A percentile compares a stretch with the other conserved stretches of the same genome.
phyloP scores from a whole-genome alignment of 2,888 invertebrate genomes.

The Macrophya alboannulata region DNA sequence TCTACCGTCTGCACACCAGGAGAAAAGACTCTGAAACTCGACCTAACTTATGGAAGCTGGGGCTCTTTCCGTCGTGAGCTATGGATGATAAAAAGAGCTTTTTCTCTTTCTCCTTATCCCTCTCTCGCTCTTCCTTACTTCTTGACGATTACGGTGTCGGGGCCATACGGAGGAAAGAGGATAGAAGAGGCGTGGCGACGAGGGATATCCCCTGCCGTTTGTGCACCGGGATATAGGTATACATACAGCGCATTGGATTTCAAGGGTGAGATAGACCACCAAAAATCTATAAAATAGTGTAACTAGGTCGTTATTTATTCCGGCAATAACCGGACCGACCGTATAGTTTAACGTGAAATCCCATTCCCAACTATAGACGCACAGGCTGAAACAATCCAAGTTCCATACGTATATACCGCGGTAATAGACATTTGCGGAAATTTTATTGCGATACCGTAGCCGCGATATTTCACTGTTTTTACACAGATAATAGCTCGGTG shows the following conservation, averaged over 20 bases:
- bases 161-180: conserved; percentile 7
- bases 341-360: neutral
- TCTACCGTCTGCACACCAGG: conserved; percentile 54
- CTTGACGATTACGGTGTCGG: conserved; percentile 20
- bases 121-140: conserved; percentile 44
- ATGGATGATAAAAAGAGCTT: conserved; percentile 52
- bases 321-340: conserved; percentile 56
- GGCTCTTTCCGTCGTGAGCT: conserved; percentile 58
- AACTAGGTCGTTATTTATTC: conserved; percentile 68
- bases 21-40: conserved; percentile 61
- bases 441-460: conserved; percentile 18
- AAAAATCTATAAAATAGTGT: conserved; percentile 68
- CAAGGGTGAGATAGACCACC: conserved; percentile 3
- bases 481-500: neutral
- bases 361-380: neutral
- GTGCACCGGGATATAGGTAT: neutral
- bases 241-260: neutral
- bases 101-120: conserved; percentile 24
- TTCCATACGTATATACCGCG: no score
- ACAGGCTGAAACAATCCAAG: no score
- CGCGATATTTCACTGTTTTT: conserved; percentile 38
- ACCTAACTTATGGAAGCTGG: conserved; percentile 64
- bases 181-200: conserved; percentile 16
- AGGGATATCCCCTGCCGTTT: neutral
- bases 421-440: neutral